A percentile compares a stretch with the other conserved stretches of the same genome.
phyloP scores from a whole-genome alignment of 2,888 invertebrate genomes.

The Sthenelais limicola region DNA sequence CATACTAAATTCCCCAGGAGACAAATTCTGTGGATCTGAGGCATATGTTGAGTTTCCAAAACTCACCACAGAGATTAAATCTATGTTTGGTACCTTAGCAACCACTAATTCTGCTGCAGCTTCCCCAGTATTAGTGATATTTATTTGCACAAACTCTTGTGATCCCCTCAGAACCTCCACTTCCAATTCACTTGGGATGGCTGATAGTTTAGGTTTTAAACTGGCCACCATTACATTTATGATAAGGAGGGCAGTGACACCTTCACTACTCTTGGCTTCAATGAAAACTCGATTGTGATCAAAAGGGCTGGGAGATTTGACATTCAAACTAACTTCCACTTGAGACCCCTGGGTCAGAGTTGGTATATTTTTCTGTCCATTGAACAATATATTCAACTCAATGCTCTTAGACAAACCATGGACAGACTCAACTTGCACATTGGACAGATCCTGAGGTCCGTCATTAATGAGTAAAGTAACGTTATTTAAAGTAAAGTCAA shows the following conservation, averaged over 20 bases:
- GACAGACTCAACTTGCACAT: neutral
- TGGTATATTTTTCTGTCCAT: neutral
- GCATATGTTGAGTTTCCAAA: constrained; percentile 45
- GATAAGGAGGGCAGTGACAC: neutral
- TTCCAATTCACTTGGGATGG: neutral
- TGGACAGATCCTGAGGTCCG: constrained; percentile 8
- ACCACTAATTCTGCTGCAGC: constrained; percentile 50
- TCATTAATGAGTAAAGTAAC: constrained; percentile 4
- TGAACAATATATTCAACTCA: neutral
- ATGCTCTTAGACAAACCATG: neutral
- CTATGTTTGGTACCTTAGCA: constrained; percentile 49
- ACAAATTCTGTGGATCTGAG: neutral
- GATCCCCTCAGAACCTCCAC: constrained; percentile 42
- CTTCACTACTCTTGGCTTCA: neutral
- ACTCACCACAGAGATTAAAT: constrained; percentile 50
- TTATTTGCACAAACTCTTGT: constrained; percentile 47
- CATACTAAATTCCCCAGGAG: neutral
- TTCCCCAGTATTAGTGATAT: constrained; percentile 53
- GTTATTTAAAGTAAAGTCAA: neutral
- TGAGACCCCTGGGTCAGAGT: neutral
- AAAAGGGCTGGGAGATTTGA: neutral
- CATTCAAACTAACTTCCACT: neutral
- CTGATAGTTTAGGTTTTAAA: neutral
- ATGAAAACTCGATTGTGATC: neutral
- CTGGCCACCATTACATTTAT: neutral